phyloP scores from a whole-genome alignment of 2,888 invertebrate genomes.

The Bombyx huttoni region DNA sequence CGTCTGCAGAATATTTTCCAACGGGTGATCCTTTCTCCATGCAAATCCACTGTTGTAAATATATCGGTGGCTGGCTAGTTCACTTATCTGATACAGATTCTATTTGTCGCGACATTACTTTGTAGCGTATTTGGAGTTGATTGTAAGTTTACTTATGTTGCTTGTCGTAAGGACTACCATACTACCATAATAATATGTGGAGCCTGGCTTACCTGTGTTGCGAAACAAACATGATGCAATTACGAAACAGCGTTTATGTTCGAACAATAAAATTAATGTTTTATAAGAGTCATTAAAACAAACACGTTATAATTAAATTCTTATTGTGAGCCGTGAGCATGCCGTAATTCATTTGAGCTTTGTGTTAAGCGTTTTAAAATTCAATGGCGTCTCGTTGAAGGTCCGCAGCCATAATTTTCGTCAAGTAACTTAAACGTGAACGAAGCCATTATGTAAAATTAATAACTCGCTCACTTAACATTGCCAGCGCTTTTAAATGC shows the following conservation, averaged over 20 bases:
- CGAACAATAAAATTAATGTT: conserved; percentile 2
- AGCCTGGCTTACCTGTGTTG: neutral
- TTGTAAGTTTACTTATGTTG: conserved; percentile 14
- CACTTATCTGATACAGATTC: conserved; percentile 43
- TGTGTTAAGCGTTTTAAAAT: conserved; percentile 34
- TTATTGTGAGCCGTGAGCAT: conserved; percentile 14
- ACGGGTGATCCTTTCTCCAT: conserved; percentile 54
- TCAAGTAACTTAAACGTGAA: conserved; percentile 52
- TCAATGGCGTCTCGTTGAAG: conserved; percentile 41
- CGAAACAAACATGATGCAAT: conserved; percentile 1
- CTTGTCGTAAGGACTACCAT: conserved; percentile 12
- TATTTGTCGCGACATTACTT: conserved; percentile 35
- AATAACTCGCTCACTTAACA: conserved; percentile 63
- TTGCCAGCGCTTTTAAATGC: conserved; percentile 61
- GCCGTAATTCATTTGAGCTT: conserved; percentile 28
- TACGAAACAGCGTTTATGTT: conserved; percentile 1
- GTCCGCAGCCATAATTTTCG: conserved; percentile 44
- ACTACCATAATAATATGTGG: conserved; percentile 1
- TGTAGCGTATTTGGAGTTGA: conserved; percentile 17
- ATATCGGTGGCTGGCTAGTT: conserved; percentile 36
- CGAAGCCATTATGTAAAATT: conserved; percentile 58
- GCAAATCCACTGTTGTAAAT: conserved; percentile 49
- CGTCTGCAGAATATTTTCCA: conserved; percentile 44
- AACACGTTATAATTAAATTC: conserved; percentile 12
- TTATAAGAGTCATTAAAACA: conserved; percentile 7